A percentile compares a stretch with the other conserved stretches of the same genome.
These are phyloP conservation scores for Drosophila meridiana DNA, from an alignment of 2,888 invertebrate genomes.

Conservation along the genomic window DNA sequence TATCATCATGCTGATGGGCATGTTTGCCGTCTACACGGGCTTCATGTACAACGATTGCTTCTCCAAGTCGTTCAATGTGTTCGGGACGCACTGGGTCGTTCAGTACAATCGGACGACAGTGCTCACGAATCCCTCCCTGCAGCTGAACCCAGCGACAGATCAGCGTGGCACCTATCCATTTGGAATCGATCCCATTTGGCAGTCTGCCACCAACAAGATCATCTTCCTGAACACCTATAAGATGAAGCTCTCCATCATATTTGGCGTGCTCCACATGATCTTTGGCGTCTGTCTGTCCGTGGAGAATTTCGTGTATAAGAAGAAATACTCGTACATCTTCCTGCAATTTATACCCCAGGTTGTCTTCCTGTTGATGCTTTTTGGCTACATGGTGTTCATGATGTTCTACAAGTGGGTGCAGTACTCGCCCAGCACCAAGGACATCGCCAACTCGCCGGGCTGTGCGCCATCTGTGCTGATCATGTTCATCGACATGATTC, in stretches of 20 bases:
- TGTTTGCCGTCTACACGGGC: conserved; percentile 98
- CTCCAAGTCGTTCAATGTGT: conserved; percentile 96
- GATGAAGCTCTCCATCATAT: conserved; percentile 97
- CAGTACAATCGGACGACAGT: conserved; percentile 87
- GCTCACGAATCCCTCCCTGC: conserved; percentile 85
- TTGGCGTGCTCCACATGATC: conserved; percentile 97
- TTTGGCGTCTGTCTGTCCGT: conserved; percentile 95
- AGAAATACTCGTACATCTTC: conserved; percentile 88
- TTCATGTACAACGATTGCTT: conserved; percentile 98
- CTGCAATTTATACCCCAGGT: conserved; percentile 96
- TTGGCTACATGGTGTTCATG: conserved; percentile 95
- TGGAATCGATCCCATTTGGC: conserved; percentile 93
- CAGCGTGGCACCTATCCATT: conserved; percentile 88
- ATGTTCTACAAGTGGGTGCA: conserved; percentile 96
- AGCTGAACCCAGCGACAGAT: conserved; percentile 88
- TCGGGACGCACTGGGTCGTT: conserved; percentile 93
- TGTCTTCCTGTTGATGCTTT: conserved; percentile 92
- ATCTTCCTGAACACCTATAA: conserved; percentile 97
- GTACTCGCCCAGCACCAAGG: conserved; percentile 86
- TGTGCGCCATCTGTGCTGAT: conserved; percentile 91
- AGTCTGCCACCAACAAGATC: conserved; percentile 93
- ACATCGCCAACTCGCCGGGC: conserved; percentile 81
- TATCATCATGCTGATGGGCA: conserved; percentile 97
- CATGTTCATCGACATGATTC: conserved; percentile 91
- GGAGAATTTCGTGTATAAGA: conserved; percentile 91